phyloP scores from a whole-genome alignment of 2,888 invertebrate genomes.

The Nomada ferruginata region DNA sequence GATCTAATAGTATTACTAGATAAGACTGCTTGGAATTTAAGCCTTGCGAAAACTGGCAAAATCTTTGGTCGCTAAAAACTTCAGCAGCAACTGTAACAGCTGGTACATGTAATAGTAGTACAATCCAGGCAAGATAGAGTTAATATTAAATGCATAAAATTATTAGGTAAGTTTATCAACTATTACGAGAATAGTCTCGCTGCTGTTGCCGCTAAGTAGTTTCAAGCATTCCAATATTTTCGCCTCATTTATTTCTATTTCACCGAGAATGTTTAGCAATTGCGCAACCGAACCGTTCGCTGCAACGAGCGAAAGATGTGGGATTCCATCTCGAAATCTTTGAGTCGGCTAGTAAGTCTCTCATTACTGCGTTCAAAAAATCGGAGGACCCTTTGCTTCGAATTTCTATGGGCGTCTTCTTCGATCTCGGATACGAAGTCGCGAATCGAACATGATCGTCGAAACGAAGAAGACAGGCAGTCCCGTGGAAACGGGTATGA shows the following conservation, averaged over 20 bases:
- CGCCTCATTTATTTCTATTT: not conserved
- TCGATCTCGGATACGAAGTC: conserved; percentile 50
- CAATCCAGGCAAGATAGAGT: not conserved
- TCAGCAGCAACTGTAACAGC: too few relatives aligned
- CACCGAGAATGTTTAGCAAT: not conserved
- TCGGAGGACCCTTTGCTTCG: conserved; percentile 72
- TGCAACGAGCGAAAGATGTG: conserved; percentile 16
- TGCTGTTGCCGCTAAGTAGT: not conserved
- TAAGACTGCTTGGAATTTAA: not conserved
- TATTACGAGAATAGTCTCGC: not conserved
- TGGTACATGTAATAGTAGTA: not conserved
- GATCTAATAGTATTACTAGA: not conserved
- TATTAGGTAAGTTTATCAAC: too few relatives aligned
- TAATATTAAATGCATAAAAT: not conserved
- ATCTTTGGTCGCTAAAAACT: not conserved
- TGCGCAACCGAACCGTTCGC: conserved; percentile 26
- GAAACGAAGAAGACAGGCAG: conserved; percentile 51
- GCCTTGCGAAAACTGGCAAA: not conserved
- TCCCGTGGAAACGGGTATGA: not conserved
- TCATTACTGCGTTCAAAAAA: conserved; percentile 81
- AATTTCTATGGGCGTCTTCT: conserved; percentile 55
- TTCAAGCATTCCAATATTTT: not conserved
- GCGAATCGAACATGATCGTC: conserved; percentile 27
- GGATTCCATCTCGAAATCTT: conserved; percentile 77
- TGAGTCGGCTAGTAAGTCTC: conserved; percentile 77